phyloP scores from a whole-genome alignment of 2,797 vertebrate species.

The Spondyliosoma cantharus region DNA sequence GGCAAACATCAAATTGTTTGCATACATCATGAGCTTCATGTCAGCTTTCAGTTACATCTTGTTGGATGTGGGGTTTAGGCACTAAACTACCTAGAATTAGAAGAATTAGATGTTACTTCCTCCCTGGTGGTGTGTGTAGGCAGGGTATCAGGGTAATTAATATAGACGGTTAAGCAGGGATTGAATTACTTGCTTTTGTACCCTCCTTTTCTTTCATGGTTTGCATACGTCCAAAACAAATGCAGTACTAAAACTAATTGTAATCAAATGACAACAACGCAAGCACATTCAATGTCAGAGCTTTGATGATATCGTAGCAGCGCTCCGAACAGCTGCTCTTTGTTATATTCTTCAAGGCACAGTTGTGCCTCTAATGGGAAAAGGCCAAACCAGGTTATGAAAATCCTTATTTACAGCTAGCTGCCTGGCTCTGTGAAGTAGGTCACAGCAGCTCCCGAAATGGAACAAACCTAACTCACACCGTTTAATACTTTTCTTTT shows the following conservation, averaged over 20 bases:
- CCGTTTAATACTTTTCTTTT: constrained; percentile 73
- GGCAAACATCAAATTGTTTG: not conserved
- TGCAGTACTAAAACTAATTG: constrained; percentile 56
- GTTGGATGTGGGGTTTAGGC: constrained; percentile 16
- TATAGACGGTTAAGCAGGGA: constrained; percentile 25
- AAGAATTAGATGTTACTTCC: constrained; percentile 36
- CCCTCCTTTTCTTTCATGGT: constrained; percentile 22
- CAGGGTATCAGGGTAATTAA: constrained; percentile 20
- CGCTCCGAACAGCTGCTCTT: constrained; percentile 67
- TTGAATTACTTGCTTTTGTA: constrained; percentile 1
- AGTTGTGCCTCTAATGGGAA: constrained; percentile 79
- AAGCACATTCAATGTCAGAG: constrained; percentile 59
- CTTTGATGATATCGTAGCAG: constrained; percentile 69
- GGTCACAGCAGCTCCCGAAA: constrained; percentile 80
- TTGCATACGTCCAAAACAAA: constrained; percentile 49
- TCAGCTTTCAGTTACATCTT: constrained; percentile 20
- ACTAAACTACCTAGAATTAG: constrained; percentile 43
- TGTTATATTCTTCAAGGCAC: constrained; percentile 78
- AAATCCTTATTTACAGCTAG: constrained; percentile 82
- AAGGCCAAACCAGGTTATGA: constrained; percentile 81
- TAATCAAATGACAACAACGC: constrained; percentile 60
- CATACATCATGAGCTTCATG: constrained; percentile 9
- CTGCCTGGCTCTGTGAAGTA: constrained; percentile 81
- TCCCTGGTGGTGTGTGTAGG: constrained; percentile 31
- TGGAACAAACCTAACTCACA: constrained; percentile 74